phyloP scores from a whole-genome alignment of 2,888 invertebrate species.

The Dyspetes luteomarginatus region DNA sequence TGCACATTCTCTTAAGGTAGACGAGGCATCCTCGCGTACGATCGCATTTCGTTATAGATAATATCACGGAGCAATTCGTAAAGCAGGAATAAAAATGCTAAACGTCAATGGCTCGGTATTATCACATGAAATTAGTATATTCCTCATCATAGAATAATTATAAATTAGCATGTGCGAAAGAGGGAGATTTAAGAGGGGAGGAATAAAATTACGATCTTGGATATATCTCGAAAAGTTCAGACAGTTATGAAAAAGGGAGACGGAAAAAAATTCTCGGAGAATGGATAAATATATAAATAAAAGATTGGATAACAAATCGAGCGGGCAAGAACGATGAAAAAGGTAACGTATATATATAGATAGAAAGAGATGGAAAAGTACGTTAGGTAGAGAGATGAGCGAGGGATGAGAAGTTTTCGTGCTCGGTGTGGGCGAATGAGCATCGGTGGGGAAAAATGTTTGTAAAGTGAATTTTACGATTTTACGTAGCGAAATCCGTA shows the following conservation, averaged over 20 bases:
- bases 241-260: conserved; percentile 1
- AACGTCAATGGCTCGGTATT: conserved; percentile 15
- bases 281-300: conserved; percentile 54
- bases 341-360: conserved; percentile 1
- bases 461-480: conserved; percentile 64
- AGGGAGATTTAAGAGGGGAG: neutral
- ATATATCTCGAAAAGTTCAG: neutral
- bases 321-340: neutral
- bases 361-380: conserved; percentile 28
- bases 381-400: conserved; percentile 31
- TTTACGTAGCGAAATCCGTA: conserved; percentile 60
- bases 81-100: conserved; percentile 6
- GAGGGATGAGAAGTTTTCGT: conserved; percentile 53
- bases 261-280: conserved; percentile 14
- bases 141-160: neutral
- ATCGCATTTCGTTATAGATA: neutral
- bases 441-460: conserved; percentile 58
- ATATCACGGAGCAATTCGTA: neutral
- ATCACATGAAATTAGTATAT: conserved; percentile 9
- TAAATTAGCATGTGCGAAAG: neutral
- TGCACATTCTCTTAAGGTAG: neutral
- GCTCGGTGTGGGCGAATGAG: conserved; percentile 50
- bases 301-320: conserved; percentile 36
- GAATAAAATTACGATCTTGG: neutral
- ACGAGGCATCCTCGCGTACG: neutral